A percentile compares a stretch with the other conserved stretches of the same genome.
Evolutionary conservation across 2,113 vertebrate genomes (phyloP).

Genomic region (Elachura formosa): DNA sequence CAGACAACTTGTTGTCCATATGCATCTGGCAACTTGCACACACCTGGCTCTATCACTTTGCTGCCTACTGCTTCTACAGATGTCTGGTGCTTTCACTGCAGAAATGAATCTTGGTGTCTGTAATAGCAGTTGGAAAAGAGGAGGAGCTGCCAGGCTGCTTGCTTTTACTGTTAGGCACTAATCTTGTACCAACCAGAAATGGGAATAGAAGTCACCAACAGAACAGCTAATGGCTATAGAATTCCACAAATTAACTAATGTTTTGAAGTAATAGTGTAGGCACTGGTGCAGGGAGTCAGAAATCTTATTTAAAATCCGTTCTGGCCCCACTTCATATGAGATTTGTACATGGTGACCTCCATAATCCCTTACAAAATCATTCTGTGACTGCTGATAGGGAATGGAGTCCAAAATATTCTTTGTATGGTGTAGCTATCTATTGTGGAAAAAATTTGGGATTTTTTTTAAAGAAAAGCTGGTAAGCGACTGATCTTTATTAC

Average conservation of each 20-base stretch:
- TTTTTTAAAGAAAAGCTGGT: neutral
- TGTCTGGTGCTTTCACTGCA: constrained; percentile 37
- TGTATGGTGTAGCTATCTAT: neutral
- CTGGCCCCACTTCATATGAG: neutral
- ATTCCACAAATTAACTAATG: neutral
- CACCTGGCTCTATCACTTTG: constrained; percentile 32
- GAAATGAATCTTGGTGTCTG: neutral
- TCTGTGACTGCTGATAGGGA: neutral
- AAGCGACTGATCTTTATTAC: neutral
- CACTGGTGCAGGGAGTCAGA: neutral
- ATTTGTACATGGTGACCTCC: neutral
- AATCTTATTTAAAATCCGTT: neutral
- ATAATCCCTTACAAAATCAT: neutral
- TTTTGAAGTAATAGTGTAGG: neutral
- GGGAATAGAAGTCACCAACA: neutral
- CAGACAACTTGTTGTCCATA: constrained; percentile 31
- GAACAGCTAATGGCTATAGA: neutral
- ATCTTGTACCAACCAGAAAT: neutral
- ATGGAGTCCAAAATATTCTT: neutral
- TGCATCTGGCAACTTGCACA: constrained; percentile 23
- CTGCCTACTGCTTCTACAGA: constrained; percentile 55
- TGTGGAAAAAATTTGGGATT: neutral
- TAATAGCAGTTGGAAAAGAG: neutral
- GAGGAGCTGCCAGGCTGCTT: neutral
- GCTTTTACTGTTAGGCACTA: neutral